Evolutionary conservation across 2,888 invertebrate genomes (phyloP), one percentile per base, ranked within the genome.

Genomic region (Anoncus sp.): DNA sequence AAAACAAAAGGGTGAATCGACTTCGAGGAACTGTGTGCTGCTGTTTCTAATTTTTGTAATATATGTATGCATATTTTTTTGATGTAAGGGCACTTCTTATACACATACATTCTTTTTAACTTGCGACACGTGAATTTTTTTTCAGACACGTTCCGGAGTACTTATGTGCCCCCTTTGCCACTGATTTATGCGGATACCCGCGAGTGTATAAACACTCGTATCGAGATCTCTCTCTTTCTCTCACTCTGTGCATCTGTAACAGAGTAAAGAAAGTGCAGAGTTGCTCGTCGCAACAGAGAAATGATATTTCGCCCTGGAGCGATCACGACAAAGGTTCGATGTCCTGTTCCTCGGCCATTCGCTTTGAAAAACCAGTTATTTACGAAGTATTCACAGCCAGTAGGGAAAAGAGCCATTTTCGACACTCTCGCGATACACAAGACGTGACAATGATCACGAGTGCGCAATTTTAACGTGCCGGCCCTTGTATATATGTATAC

Each of bases 351-450:
- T 22, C 40, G 35, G 69, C 49, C 63, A 22, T 31, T 62, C 63
- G n/a, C 51, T 38, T 43, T n/a, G n/a, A 31, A 49, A 74, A 63
- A 74, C 77, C 77, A 74, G 74, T 77, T 74, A 77, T 77, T 74
- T 70, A 63, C 63, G 43, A 60, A 65, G 53, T 35, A 12, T n/a
- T 22, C 35, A 6, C 45, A 49, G 43, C 20, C 22, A 14, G 12
- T 12, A 31, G 45, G 31, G 55, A 72, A 45, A 67, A 60, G 35
- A 45, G 51, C 35, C 67, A 69, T 63, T 70, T 45, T 12, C 16
- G 22, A 14, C 9, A 4, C 7, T 51, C 1, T 22, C 51, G 1
- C 10, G 45, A n/a, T 14, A 45, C 16, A 60, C 12, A 6, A 38
- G 10, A 6, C 38, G 38, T 12, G 38, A 4, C 2, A 12, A 10